Base-by-base conservation (phyloP, 1,140 invertebrate species). In the Polypedilum vanderplanki region DNA sequence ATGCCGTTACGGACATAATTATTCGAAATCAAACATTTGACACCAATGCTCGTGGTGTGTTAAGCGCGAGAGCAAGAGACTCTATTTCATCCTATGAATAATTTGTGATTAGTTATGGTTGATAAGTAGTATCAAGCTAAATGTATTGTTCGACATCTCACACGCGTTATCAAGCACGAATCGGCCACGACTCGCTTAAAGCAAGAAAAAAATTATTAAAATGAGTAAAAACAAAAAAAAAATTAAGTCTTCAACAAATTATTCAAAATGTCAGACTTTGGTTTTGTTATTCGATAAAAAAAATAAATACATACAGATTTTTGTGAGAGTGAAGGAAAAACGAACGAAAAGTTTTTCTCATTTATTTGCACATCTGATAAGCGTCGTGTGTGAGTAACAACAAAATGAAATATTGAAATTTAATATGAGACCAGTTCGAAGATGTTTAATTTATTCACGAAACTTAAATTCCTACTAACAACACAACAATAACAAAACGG, bases 381-480 rank as follows among this genome's bases (percentile, higher is more conserved):
- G 46, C 46, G n/a, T 57, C 46, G 46, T 57, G 12, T 57, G 41
- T 46, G 12, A 12, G 46, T 57, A 57, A 57, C 12, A 57, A 57
- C n/a, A n/a, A 57, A 57, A 57, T 57, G 46, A 57, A 57, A 57
- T 57, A 57, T 57, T 57, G 46, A 57, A 57, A 57, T 57, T n/a
- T 57, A 57, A 57, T 57, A 57, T 57, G 46, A 57, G 46, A 57
- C 46, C 46, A 57, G 46, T 57, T 57, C 46, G 46, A 57, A 57
- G 12, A 15, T 15, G 12, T n/a, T 57, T 57, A 57, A 57, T 57
- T 57, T 57, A 57, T 57, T 57, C 46, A 57, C 46, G 10, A 57
- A 57, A 57, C 46, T 57, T 15, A 57, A n/a, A 57, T 12, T 57
- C 46, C 46, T 4, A 57, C 12, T n/a, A n/a, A 57, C 12, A 57